Evolutionary conservation across 2,113 vertebrate species (phyloP).

Genomic region (Poeciliopsis prolifica): DNA sequence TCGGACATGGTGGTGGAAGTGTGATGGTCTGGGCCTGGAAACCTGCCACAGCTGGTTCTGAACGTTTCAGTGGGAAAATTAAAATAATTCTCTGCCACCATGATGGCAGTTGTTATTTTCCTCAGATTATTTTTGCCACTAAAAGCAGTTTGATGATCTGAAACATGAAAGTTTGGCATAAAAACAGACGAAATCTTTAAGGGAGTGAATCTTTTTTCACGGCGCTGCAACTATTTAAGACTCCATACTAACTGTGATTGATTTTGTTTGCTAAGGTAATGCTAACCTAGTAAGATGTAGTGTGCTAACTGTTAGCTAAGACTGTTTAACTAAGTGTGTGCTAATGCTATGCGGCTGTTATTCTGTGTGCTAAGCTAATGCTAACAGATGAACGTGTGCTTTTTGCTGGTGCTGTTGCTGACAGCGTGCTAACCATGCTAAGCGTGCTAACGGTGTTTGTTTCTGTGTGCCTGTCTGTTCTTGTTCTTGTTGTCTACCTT

Average conservation of each 20-base stretch:
- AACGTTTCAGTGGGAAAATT: background rate
- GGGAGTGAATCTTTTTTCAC: background rate
- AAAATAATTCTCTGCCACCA: too few species aligned
- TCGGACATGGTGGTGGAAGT: background rate
- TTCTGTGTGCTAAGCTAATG: slow-evolving; percentile 56
- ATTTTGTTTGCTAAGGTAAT: slow-evolving; percentile 52
- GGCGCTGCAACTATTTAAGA: slow-evolving; percentile 14
- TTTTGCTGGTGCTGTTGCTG: slow-evolving; percentile 62
- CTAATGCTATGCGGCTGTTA: slow-evolving; percentile 53
- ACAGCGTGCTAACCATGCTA: slow-evolving; percentile 47
- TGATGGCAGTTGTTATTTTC: background rate
- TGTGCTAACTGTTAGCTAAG: slow-evolving; percentile 34
- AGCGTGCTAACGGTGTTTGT: slow-evolving; percentile 75
- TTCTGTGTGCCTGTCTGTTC: slow-evolving; percentile 70
- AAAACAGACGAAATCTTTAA: background rate
- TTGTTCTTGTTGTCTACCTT: slow-evolving; percentile 68
- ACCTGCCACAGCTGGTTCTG: background rate
- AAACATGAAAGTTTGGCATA: background rate
- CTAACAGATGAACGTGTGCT: slow-evolving; percentile 53
- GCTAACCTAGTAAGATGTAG: slow-evolving; percentile 39
- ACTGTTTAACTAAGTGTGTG: slow-evolving; percentile 36
- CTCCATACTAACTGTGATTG: slow-evolving; percentile 48
- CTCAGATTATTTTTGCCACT: background rate
- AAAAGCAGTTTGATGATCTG: background rate
- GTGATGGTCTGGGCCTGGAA: background rate